Evolutionary conservation across 2,888 invertebrate genomes (phyloP).

Genomic region (Caenorhabditis uteleia): DNA sequence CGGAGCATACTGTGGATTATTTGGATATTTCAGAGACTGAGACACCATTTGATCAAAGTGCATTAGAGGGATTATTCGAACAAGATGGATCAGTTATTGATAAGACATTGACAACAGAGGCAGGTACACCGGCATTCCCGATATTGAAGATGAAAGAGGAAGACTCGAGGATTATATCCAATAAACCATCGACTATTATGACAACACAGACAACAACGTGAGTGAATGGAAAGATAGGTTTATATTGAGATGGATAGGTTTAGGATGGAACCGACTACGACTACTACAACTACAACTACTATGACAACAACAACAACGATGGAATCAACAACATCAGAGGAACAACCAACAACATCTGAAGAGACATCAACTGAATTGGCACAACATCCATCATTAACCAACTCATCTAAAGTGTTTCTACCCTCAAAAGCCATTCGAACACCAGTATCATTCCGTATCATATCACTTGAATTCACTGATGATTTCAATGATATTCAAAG

Average conservation of each 20-base stretch:
- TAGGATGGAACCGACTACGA: constrained; percentile 1
- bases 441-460: constrained; percentile 24
- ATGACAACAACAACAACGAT: constrained; percentile 1
- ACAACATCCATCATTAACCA: not conserved
- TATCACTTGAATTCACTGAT: constrained; percentile 19
- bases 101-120: constrained; percentile 5
- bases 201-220: too few relatives aligned
- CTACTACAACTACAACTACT: not conserved
- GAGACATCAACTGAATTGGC: not conserved
- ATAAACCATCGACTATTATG: too few relatives aligned
- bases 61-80: constrained; percentile 30
- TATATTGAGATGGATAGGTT: too few relatives aligned
- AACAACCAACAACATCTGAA: too few relatives aligned
- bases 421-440: constrained; percentile 27
- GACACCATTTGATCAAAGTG: constrained; percentile 36
- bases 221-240: too few relatives aligned
- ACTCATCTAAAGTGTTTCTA: constrained; percentile 19
- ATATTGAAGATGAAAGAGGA: constrained; percentile 36
- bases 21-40: constrained; percentile 17
- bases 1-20: not conserved
- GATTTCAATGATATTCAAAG: constrained; percentile 30
- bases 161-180: constrained; percentile 22
- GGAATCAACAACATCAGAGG: too few relatives aligned
- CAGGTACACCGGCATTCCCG: constrained; percentile 27
- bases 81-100: constrained; percentile 39